Percentiles rank a stretch among this genome's conserved stretches.
Conservation (phyloP, 1,140 invertebrate species). For the Brachionus paranguensis region DNA sequence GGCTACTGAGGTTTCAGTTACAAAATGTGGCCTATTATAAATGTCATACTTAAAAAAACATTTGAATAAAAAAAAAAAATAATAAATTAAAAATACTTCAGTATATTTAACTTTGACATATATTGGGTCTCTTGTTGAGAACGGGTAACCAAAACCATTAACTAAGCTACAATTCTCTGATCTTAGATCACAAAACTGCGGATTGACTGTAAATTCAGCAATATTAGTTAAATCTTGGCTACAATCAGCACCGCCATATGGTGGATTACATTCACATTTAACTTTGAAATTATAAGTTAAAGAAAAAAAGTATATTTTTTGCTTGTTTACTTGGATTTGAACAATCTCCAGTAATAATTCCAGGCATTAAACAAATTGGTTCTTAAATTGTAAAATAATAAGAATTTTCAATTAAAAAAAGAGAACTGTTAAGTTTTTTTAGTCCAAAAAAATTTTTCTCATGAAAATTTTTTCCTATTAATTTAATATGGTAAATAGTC, state of each 20-base stretch:
- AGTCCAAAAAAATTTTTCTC: no score
- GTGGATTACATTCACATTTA: background rate
- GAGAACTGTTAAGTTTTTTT: background rate
- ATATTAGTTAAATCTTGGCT: slow-evolving; percentile 13
- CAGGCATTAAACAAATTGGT: background rate
- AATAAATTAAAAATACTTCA: background rate
- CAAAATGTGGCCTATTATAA: background rate
- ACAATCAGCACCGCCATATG: slow-evolving; percentile 19
- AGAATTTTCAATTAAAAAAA: no score
- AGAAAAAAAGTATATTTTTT: background rate
- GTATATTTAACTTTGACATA: background rate
- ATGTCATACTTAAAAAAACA: background rate
- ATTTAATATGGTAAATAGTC: no score
- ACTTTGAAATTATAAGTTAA: background rate
- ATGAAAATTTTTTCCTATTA: no score
- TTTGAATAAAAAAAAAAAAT: background rate
- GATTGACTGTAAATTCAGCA: background rate
- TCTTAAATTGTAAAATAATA: background rate
- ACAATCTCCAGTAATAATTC: background rate
- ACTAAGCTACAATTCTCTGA: background rate
- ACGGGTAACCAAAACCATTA: slow-evolving; percentile 27
- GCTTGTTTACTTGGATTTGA: background rate
- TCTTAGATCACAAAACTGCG: slow-evolving; percentile 14
- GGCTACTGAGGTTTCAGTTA: background rate
- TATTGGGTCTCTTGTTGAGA: background rate